phyloP scores from a whole-genome alignment of 2,888 invertebrate genomes.

The Laspeyria flexula region DNA sequence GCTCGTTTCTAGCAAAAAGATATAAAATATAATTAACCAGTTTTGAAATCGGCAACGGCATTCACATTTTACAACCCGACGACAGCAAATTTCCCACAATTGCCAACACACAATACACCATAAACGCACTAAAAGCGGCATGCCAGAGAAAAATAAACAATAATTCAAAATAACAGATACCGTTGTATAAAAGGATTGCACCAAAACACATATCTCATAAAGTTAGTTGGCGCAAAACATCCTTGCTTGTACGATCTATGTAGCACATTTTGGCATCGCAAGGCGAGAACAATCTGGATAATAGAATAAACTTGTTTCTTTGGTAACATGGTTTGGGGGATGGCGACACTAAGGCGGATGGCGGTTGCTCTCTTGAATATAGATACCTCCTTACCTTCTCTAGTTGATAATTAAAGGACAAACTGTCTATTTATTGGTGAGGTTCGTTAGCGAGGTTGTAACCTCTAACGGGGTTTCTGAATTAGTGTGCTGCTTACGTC shows the following conservation, averaged over 20 bases:
- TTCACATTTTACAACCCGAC: background rate
- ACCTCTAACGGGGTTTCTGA: slow-evolving; percentile 18
- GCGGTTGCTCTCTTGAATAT: slow-evolving; percentile 42
- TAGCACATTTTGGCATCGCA: slow-evolving; percentile 75
- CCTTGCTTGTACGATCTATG: slow-evolving; percentile 54
- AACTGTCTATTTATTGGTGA: slow-evolving; percentile 31
- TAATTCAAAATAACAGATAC: slow-evolving; percentile 64
- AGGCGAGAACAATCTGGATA: slow-evolving; percentile 82
- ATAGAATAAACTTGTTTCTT: slow-evolving; percentile 77
- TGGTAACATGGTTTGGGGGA: slow-evolving; percentile 43
- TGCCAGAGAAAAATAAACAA: slow-evolving; percentile 64
- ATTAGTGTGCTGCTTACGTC: slow-evolving; percentile 5
- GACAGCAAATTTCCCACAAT: slow-evolving; percentile 2
- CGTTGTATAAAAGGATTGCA: slow-evolving; percentile 73
- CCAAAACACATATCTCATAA: slow-evolving; percentile 78
- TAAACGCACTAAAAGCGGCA: slow-evolving; percentile 2
- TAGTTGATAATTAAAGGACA: slow-evolving; percentile 42
- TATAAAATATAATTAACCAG: background rate
- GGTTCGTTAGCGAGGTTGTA: slow-evolving; percentile 22
- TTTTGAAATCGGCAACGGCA: background rate
- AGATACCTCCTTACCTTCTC: slow-evolving; percentile 41
- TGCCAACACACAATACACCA: slow-evolving; percentile 1
- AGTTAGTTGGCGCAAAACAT: slow-evolving; percentile 78
- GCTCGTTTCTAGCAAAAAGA: no score
- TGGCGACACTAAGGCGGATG: slow-evolving; percentile 57